These are phyloP conservation scores for Drosophila trichaetosa DNA, from an alignment of 2,888 invertebrate species.

Conservation along the genomic window DNA sequence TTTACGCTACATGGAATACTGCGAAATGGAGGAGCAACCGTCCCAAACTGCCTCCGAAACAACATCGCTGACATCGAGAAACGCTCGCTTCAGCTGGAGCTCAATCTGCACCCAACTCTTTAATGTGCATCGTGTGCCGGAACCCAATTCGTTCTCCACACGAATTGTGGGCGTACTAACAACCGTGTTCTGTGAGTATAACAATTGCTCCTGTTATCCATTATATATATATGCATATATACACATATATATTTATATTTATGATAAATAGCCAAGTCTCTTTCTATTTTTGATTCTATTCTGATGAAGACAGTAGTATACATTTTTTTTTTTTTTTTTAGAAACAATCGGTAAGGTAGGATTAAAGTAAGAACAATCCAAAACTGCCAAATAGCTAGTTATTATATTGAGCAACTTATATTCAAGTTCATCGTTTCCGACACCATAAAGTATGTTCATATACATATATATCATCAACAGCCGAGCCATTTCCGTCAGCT, in stretches of 20 bases:
- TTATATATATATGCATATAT: not conserved
- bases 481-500: not conserved
- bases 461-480: not conserved
- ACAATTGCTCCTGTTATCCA: not conserved
- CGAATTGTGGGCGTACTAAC: slow-evolving; percentile 80
- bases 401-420: not conserved
- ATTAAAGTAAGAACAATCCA: not conserved
- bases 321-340: not conserved
- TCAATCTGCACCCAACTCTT: slow-evolving; percentile 75
- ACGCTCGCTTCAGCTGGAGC: slow-evolving; percentile 65
- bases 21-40: slow-evolving; percentile 44
- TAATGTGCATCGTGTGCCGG: slow-evolving; percentile 70
- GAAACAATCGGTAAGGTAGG: not conserved
- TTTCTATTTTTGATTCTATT: not conserved
- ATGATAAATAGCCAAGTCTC: not conserved
- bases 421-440: not conserved
- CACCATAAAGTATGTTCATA: not conserved
- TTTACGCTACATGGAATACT: slow-evolving; percentile 86
- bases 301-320: too few species aligned
- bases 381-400: not conserved
- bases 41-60: slow-evolving; percentile 58
- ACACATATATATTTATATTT: not conserved
- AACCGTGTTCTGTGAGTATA: slow-evolving; percentile 78
- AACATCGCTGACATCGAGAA: slow-evolving; percentile 70
- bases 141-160: slow-evolving; percentile 76